Conservation (phyloP, 2,113 vertebrate genomes). For the Megalops atlanticus region DNA sequence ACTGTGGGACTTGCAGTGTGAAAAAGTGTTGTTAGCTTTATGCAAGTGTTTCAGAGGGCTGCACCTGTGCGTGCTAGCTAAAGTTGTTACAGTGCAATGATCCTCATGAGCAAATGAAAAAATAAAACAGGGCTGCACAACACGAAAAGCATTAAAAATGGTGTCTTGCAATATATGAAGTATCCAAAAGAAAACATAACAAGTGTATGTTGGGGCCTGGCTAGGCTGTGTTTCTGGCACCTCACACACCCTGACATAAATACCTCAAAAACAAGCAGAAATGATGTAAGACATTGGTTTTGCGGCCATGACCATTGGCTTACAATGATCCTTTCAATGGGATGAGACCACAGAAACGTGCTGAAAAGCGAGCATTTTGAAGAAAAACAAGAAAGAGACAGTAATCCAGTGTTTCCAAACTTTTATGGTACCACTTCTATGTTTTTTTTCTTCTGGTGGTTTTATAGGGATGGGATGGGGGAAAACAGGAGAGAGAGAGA, state of each 20-base stretch:
- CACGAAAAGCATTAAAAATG: too few relatives aligned
- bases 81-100: too few relatives aligned
- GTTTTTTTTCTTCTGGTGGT: not conserved
- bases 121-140: too few relatives aligned
- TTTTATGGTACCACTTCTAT: not conserved
- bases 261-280: constrained; percentile 22
- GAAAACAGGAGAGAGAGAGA: constrained; percentile 13
- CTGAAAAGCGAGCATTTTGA: constrained; percentile 3
- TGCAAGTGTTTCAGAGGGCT: too few relatives aligned
- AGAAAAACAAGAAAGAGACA: not conserved
- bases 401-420: constrained; percentile 14
- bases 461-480: constrained; percentile 24
- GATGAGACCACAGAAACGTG: not conserved
- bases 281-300: constrained; percentile 25
- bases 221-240: not conserved
- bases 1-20: too few relatives aligned
- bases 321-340: constrained; percentile 26
- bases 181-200: too few relatives aligned
- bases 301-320: constrained; percentile 25
- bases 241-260: not conserved
- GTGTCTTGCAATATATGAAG: too few relatives aligned
- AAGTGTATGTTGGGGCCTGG: too few relatives aligned
- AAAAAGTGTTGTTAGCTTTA: too few relatives aligned
- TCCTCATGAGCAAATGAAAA: too few relatives aligned
- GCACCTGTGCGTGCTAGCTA: too few relatives aligned